A percentile compares a stretch with the other conserved stretches of the same genome.
Conservation (phyloP, 2,888 invertebrate genomes). For the Papilio elwesi region DNA sequence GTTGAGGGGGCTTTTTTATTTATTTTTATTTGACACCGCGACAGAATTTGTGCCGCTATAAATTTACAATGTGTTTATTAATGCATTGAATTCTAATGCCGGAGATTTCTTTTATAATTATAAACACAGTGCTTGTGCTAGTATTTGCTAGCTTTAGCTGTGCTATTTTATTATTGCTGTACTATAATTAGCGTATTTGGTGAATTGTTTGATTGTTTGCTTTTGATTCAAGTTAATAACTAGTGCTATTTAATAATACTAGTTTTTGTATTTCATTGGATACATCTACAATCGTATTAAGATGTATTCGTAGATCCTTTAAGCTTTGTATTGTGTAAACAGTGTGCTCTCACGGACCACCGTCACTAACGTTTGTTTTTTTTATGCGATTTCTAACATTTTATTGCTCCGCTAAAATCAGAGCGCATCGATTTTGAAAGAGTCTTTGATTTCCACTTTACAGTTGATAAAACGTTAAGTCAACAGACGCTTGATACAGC, state of each 20-base stretch:
- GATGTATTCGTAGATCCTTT: too few relatives aligned
- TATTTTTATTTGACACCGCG: constrained; percentile 49
- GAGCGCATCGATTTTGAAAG: constrained; percentile 15
- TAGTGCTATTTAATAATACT: too few relatives aligned
- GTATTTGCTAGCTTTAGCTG: not conserved
- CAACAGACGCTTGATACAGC: not conserved
- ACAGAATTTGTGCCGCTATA: constrained; percentile 39
- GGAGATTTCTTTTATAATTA: constrained; percentile 3
- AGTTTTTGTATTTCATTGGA: too few relatives aligned
- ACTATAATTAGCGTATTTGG: too few relatives aligned
- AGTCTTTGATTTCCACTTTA: constrained; percentile 9
- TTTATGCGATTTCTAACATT: constrained; percentile 23
- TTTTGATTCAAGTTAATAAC: too few relatives aligned
- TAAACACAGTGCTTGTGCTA: not conserved
- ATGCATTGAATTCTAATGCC: constrained; percentile 12
- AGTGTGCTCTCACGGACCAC: not conserved
- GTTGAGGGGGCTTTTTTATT: constrained; percentile 48
- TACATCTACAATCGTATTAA: too few relatives aligned
- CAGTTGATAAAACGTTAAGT: not conserved
- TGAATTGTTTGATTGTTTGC: too few relatives aligned
- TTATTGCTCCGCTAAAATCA: constrained; percentile 37
- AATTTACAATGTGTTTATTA: constrained; percentile 46
- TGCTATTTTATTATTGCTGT: not conserved
- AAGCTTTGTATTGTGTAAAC: not conserved
- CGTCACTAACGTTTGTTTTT: constrained; percentile 29